Conservation (phyloP, 2,888 invertebrate genomes). For the Netelia melanura region DNA sequence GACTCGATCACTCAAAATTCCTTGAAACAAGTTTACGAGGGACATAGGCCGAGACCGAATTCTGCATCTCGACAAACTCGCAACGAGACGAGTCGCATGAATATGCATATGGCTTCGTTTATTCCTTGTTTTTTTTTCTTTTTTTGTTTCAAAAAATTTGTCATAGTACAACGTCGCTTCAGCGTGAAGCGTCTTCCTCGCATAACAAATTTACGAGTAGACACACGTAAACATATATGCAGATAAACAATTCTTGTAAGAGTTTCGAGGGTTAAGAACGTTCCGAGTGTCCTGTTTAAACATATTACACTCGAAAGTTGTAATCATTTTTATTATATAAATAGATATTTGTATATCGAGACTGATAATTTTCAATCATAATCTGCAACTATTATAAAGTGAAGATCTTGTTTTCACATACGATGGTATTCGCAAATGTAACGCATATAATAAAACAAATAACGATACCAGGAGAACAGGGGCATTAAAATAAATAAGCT, state of each 20-base stretch:
- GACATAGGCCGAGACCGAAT: conserved; percentile 9
- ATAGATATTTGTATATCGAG: too few relatives aligned
- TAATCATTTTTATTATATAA: neutral
- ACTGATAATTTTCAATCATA: too few relatives aligned
- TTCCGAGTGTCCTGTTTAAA: too few relatives aligned
- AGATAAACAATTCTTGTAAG: neutral
- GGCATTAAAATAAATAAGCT: too few relatives aligned
- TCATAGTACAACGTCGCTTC: conserved; percentile 54
- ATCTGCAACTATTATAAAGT: too few relatives aligned
- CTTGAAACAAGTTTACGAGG: conserved; percentile 1
- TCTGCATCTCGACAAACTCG: conserved; percentile 11
- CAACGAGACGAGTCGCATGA: conserved; percentile 35
- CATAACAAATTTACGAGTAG: conserved; percentile 4
- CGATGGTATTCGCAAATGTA: too few relatives aligned
- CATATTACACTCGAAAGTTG: neutral
- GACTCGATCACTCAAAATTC: conserved; percentile 1
- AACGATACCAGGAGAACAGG: too few relatives aligned
- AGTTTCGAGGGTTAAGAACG: too few relatives aligned
- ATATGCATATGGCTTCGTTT: conserved; percentile 53
- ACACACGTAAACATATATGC: neutral
- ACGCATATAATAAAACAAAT: too few relatives aligned
- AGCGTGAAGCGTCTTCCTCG: conserved; percentile 56
- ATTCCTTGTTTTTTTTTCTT: neutral
- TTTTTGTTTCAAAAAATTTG: conserved; percentile 62
- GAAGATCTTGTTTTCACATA: too few relatives aligned